Conservation (phyloP, 2,113 vertebrate genomes). For the Oreochromis aureus region DNA sequence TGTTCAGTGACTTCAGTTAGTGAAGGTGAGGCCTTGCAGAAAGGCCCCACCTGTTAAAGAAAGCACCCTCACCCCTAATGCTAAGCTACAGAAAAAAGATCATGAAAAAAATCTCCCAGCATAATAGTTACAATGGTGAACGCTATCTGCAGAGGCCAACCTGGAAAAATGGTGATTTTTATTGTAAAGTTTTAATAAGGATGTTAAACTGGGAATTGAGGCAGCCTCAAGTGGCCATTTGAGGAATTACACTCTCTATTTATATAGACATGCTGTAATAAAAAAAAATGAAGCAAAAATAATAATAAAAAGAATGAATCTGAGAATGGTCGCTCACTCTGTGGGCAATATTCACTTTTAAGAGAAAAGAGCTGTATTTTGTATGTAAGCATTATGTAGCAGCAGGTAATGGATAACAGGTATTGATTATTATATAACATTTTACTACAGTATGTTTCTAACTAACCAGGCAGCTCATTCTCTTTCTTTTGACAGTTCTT, state of each 20-base stretch:
- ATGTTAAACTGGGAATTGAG: background rate
- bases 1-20: background rate
- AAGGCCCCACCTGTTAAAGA: background rate
- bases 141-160: accelerated
- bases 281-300: accelerated
- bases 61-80: background rate
- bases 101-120: background rate
- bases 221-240: background rate
- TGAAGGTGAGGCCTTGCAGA: background rate
- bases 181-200: background rate
- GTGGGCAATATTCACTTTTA: background rate
- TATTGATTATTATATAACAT: background rate
- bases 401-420: background rate
- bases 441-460: background rate
- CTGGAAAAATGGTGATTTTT: background rate
- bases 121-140: background rate
- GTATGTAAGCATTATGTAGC: background rate
- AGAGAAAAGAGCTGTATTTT: background rate
- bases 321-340: background rate
- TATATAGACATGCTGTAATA: background rate
- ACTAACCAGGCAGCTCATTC: accelerated
- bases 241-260: background rate
- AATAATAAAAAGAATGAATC: accelerated
- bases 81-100: background rate
- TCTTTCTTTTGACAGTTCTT: background rate